Evolutionary conservation across 1,140 invertebrate species (phyloP).

Genomic region (Atopsyche davidsoni): DNA sequence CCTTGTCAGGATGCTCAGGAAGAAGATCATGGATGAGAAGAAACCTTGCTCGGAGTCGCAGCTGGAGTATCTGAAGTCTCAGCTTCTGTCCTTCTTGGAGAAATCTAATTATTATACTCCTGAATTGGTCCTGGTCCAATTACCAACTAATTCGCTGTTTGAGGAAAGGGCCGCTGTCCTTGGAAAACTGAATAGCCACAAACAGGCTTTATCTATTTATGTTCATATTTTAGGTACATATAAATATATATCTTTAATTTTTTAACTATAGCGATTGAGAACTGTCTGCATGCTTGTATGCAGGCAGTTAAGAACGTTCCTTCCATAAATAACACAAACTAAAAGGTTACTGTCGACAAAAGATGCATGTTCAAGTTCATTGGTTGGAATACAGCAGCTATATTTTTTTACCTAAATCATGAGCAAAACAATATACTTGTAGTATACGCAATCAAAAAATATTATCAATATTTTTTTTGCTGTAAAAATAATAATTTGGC

Average conservation of each 20-base stretch:
- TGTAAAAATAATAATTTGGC: no score
- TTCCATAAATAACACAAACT: no score
- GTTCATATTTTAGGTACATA: slow-evolving; percentile 59
- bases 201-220: slow-evolving; percentile 90
- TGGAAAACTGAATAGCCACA: slow-evolving; percentile 81
- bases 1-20: slow-evolving; percentile 77
- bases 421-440: neutral
- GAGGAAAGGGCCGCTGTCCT: slow-evolving; percentile 91
- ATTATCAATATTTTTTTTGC: no score
- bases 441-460: no score
- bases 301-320: no score
- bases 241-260: no score
- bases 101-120: slow-evolving; percentile 78
- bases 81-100: slow-evolving; percentile 79
- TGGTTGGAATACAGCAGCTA: no score
- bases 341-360: no score
- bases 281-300: no score
- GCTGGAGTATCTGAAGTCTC: slow-evolving; percentile 59
- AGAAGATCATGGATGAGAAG: slow-evolving; percentile 48
- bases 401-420: neutral
- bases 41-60: slow-evolving; percentile 54
- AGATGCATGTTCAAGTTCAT: no score
- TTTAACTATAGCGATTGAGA: no score
- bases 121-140: slow-evolving; percentile 81
- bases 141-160: slow-evolving; percentile 79